Base-by-base conservation (phyloP, 2,797 vertebrate species). In the Phoeniculus purpureus region DNA sequence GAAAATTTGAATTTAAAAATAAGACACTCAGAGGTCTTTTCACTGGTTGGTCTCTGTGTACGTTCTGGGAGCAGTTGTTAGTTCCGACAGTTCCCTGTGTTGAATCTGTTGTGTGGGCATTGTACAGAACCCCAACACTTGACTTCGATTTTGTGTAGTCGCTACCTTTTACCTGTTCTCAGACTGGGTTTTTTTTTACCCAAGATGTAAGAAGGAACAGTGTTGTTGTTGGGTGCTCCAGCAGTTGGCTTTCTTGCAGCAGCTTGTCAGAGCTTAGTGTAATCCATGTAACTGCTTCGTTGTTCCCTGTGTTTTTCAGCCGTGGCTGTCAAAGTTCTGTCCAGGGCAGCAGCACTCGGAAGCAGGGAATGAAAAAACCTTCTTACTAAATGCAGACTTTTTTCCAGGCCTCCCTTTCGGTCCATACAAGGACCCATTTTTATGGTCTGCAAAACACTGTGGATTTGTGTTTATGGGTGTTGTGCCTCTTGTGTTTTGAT, bases 241-340 rank as follows among this genome's bases (percentile, higher is more conserved):
- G 51, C 48, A 77, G 19, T n/a, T 80, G 34, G 48, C 52, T 81
- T 87, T 82, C 45, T 37, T 89, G 37, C 7, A 1, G 34, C 76
- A 37, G 51, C 48, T 70, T 92, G 14, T 79, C 55, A 54, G 75
- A 58, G 72, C 70, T 55, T 84, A 74, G 65, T 62, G 55, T 81
- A 87, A 90, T 86, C 81, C 29, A 3, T 61, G 73, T 83, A 87
- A 65, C 71, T 91, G 81, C 92, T 89, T 95, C 91, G 87, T 60
- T 92, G 56, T 82, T 87, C 72, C 84, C 64, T 74, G 51, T 87
- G 77, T 91, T 93, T 94, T 92, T 82, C 93, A 74, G 56, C 61
- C 64, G 21, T 66, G 45, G 62, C 54, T 77, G 50, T 92, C 81
- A 56, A 76, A 73, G 92, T 93, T 87, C 68, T 64, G 64, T 81